Base-by-base conservation (phyloP, 2,888 invertebrate species). In the Tricholauxania praeusta region DNA sequence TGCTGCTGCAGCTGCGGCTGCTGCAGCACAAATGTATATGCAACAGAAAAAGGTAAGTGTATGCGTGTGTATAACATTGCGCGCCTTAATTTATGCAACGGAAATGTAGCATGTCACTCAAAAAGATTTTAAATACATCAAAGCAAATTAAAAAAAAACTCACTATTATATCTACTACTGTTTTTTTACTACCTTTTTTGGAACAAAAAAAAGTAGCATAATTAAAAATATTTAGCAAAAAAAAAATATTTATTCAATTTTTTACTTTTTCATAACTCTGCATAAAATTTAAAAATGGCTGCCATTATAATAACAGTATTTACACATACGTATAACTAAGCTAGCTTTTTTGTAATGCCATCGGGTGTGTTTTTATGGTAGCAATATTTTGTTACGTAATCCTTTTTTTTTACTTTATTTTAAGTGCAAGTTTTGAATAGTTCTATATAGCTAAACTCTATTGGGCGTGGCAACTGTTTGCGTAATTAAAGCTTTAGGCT, bases 11-110 rank as follows among this genome's bases (percentile, higher is more conserved):
- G 79, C 81, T 17, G 73, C 74, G 12, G 77, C 75, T 17, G 82
- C 81, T 76, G 80, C 80, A 72, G 80, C 81, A 69, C 83, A 86
- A 76, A 77, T 86, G 81, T 86, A 86, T 75, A 82, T 86, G 82
- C 86, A 86, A 80, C 86, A 86, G 74, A 84, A 83, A 80, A 85
- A 86, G 84, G 86, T 86, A 78, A 82, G 85, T 83, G 74, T 57
- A 12, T 49, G 60, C 64, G 48, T 53, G 62, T 39, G 15, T 48
- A 12, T n/a, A 12, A 10, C 62, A 15, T 62, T 48, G 48, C 12
- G 28, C 60, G 22, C 60, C 48, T 19, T 15, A 47, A 62, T 63
- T 39, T 39, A 63, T 63, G 62, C 62, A 63, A 63, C 17, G 32
- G 17, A 28, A 47, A 47, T 67, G 67, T 67, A 57, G 67, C 67